Evolutionary conservation across 2,113 vertebrate genomes (phyloP).

Genomic region (Ammospiza nelsoni): DNA sequence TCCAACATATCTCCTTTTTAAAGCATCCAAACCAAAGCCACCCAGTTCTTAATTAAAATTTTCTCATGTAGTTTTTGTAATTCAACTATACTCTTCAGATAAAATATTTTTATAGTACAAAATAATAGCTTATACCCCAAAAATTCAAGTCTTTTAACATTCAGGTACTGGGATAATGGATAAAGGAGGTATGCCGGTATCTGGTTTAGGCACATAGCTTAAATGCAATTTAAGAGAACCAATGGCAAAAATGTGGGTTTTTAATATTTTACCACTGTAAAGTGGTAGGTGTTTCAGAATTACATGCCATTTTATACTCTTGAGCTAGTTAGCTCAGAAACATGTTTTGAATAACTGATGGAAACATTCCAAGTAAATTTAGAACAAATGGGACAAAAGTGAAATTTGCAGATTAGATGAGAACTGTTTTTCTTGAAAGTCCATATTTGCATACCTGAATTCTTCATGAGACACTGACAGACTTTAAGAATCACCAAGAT

Average conservation of each 20-base stretch:
- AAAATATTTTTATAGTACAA: neutral
- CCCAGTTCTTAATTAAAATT: neutral
- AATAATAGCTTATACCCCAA: neutral
- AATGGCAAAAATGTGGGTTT: neutral
- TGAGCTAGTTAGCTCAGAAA: neutral
- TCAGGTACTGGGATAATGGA: neutral
- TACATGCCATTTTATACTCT: neutral
- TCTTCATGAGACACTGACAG: neutral
- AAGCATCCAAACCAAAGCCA: neutral
- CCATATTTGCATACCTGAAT: neutral
- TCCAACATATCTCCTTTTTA: neutral
- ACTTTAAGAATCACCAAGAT: neutral
- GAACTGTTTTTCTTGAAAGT: neutral
- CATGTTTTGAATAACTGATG: neutral
- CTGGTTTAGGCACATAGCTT: neutral
- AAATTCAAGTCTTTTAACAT: neutral
- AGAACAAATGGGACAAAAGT: neutral
- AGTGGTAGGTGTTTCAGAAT: neutral
- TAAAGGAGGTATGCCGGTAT: neutral
- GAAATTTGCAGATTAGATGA: neutral
- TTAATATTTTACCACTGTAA: neutral
- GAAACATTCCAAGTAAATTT: neutral
- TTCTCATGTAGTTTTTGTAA: neutral
- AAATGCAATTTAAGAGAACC: neutral
- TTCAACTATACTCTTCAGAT: neutral